These are phyloP conservation scores for Eilema depressum DNA, from an alignment of 2,888 invertebrate species.

Conservation along the genomic window DNA sequence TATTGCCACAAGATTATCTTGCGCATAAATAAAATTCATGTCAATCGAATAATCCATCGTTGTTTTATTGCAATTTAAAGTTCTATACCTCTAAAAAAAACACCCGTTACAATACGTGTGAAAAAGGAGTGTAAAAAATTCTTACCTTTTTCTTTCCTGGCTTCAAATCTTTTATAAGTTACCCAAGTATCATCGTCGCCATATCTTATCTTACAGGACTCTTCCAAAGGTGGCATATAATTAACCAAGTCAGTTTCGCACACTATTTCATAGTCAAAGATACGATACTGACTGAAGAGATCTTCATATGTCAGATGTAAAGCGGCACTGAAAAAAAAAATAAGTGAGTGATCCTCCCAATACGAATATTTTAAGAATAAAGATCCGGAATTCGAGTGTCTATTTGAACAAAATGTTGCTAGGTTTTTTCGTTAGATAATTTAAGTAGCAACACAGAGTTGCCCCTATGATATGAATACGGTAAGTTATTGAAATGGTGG, in stretches of 20 bases:
- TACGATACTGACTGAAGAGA: constrained; percentile 75
- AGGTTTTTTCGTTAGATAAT: not conserved
- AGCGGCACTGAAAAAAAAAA: constrained; percentile 62
- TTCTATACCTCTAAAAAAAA: no score
- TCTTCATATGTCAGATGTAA: constrained; percentile 60
- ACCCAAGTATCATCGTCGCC: constrained; percentile 43
- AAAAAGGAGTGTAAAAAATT: no score
- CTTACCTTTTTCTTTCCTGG: constrained; percentile 45
- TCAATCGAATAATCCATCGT: no score
- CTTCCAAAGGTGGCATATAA: constrained; percentile 84
- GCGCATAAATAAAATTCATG: no score
- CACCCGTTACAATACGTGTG: no score
- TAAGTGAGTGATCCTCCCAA: not conserved
- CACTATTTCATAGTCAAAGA: constrained; percentile 68
- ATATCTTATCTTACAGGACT: constrained; percentile 85
- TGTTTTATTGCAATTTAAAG: no score
- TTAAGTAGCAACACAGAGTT: not conserved
- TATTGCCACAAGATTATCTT: no score
- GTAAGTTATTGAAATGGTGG: not conserved
- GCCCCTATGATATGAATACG: not conserved
- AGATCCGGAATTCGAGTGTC: no score
- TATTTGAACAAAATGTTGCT: no score
- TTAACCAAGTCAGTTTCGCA: constrained; percentile 64
- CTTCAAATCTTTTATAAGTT: constrained; percentile 49
- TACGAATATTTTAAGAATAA: not conserved